Percentiles rank a stretch among this genome's conserved stretches.
These are phyloP conservation scores for Hyla sarda DNA, from an alignment of 2,113 vertebrate genomes.

Conservation along the genomic window DNA sequence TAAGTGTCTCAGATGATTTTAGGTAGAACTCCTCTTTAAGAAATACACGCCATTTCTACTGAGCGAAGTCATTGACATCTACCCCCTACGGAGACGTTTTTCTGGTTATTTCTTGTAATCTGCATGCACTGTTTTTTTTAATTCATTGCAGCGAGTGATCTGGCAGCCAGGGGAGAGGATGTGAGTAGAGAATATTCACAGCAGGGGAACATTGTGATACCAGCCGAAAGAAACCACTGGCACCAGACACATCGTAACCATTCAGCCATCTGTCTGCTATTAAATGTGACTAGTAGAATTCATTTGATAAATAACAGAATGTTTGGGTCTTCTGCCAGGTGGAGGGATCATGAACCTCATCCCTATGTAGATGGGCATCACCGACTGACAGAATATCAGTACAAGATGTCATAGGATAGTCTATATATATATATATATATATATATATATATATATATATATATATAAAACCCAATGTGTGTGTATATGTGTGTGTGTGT, in stretches of 20 bases:
- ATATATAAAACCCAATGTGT: no score
- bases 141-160: background rate
- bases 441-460: no score
- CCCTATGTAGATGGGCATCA: background rate
- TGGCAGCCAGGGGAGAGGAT: slow-evolving; percentile 8
- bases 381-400: background rate
- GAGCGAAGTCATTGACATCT: background rate
- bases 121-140: background rate
- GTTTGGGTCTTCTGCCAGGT: background rate
- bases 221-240: slow-evolving; percentile 9
- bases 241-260: slow-evolving; percentile 20
- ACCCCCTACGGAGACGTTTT: background rate
- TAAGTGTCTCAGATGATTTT: no score
- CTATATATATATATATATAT: no score
- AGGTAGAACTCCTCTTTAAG: no score
- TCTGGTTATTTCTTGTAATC: background rate
- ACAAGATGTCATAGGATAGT: background rate
- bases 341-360: background rate
- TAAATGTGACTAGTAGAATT: background rate
- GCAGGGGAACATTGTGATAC: slow-evolving; percentile 42
- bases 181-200: background rate
- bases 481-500: no score
- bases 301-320: slow-evolving; percentile 19
- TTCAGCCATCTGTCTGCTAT: slow-evolving; percentile 37
- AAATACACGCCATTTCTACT: background rate